Evolutionary conservation across 2,888 invertebrate species (phyloP).

Genomic region (Sinhomidia bicolor): DNA sequence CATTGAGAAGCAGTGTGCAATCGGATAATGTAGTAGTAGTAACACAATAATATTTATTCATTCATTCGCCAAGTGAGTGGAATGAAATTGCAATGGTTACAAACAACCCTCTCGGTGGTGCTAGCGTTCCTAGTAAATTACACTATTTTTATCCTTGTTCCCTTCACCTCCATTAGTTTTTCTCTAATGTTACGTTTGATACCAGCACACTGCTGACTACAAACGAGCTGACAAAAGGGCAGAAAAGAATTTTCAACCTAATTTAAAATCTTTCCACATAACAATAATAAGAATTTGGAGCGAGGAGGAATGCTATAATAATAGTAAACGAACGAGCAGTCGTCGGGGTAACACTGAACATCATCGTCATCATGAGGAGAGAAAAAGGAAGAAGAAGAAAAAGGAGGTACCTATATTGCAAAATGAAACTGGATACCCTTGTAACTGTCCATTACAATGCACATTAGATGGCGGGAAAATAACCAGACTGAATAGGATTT

Average conservation of each 20-base stretch:
- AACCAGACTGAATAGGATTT: conserved; percentile 44
- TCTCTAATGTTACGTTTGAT: neutral
- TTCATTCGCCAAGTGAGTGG: neutral
- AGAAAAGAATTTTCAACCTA: conserved; percentile 40
- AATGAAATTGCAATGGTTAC: conserved; percentile 45
- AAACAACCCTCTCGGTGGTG: conserved; percentile 34
- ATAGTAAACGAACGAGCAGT: neutral
- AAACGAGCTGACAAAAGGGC: conserved; percentile 22
- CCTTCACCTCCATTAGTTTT: conserved; percentile 6
- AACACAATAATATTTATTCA: conserved; percentile 46
- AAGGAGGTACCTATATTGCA: conserved; percentile 13
- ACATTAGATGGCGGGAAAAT: conserved; percentile 27
- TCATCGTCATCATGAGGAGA: neutral
- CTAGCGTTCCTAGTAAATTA: neutral
- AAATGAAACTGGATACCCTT: neutral
- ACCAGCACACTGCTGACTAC: neutral
- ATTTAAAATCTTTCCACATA: conserved; percentile 59
- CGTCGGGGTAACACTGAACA: neutral
- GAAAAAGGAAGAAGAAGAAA: neutral
- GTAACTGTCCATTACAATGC: conserved; percentile 40
- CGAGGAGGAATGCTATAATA: neutral
- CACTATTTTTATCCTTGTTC: conserved; percentile 13
- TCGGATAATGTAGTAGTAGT: conserved; percentile 38
- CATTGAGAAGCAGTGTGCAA: neutral
- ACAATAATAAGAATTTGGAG: conserved; percentile 23